Evolutionary conservation across 2,888 invertebrate genomes (phyloP), one percentile per base, ranked within the genome.

Genomic region (Terebella lapidaria): DNA sequence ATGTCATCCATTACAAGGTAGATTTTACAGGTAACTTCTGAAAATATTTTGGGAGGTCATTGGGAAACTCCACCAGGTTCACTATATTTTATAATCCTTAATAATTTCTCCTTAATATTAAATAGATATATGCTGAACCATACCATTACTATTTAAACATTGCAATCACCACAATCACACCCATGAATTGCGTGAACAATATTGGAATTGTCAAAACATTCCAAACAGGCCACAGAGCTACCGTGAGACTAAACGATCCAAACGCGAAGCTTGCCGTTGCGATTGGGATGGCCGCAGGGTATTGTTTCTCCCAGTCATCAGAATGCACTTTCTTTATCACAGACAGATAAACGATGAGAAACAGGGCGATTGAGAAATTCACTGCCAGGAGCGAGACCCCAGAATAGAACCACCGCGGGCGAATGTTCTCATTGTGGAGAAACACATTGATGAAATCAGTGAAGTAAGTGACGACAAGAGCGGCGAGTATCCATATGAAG

Each of bases 221-320:
- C 75, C 75, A 80, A 0, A 80, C 70, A 2, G 80, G 79, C 80
- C 80, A 80, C 55, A 80, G 60, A 10, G 74, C 75, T 25, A 78
- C 67, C 26, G 70, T 72, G 54, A 79, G 58, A 60, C 80, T 80
- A 25, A 78, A 63, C 10, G 72, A 69, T n/a, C 76, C 77, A 47
- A 74, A 46, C 26, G 75, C 64, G 63, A 75, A 75, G 22, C 71
- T 63, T 5, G 73, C 77, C n/a, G 79, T 78, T 2, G 80, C 79
- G 42, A 76, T 61, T 4, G 80, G 80, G 57, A 80, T 78, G 28
- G 74, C 74, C 29, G 72, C 67, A 3, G 79, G 78, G 61, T 76
- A 76, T 3, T 58, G 61, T 45, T 65, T 68, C 59, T 79, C 79
- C 80, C 80, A 80, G 29, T 78, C 69, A 56, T 77, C 75, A 22